Conservation (phyloP, 2,888 invertebrate genomes). For the Eupithecia dodoneata region DNA sequence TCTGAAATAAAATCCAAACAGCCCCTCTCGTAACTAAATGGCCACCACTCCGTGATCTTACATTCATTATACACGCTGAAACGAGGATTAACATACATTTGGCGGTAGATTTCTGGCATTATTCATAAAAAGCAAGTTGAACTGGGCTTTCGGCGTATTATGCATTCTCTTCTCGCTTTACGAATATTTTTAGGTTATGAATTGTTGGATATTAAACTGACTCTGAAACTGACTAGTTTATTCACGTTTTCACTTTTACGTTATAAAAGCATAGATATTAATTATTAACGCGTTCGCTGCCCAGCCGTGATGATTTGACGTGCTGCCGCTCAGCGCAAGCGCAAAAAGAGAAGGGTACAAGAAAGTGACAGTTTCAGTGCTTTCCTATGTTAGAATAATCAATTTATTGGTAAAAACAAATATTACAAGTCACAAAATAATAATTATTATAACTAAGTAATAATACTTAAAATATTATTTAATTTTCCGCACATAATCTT, state of each 20-base stretch:
- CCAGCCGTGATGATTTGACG: too few species aligned
- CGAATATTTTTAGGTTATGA: conserved; percentile 15
- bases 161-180: conserved; percentile 42
- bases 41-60: conserved; percentile 32
- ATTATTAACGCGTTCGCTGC: neutral
- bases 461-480: too few species aligned
- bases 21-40: neutral
- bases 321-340: too few species aligned
- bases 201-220: conserved; percentile 8
- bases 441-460: too few species aligned
- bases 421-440: too few species aligned
- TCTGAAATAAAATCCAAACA: neutral
- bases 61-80: conserved; percentile 50
- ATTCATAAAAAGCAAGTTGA: conserved; percentile 54
- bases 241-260: neutral
- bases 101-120: conserved; percentile 53
- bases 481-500: too few species aligned
- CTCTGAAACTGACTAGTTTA: conserved; percentile 10
- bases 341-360: too few species aligned
- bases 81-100: conserved; percentile 52
- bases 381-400: too few species aligned
- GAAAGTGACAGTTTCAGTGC: too few species aligned
- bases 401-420: too few species aligned
- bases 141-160: conserved; percentile 48
- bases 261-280: neutral